A percentile compares a stretch with the other conserved stretches of the same genome.
These are phyloP conservation scores for Rhagologus leucostigma DNA, from an alignment of 2,113 vertebrate genomes.

Conservation along the genomic window DNA sequence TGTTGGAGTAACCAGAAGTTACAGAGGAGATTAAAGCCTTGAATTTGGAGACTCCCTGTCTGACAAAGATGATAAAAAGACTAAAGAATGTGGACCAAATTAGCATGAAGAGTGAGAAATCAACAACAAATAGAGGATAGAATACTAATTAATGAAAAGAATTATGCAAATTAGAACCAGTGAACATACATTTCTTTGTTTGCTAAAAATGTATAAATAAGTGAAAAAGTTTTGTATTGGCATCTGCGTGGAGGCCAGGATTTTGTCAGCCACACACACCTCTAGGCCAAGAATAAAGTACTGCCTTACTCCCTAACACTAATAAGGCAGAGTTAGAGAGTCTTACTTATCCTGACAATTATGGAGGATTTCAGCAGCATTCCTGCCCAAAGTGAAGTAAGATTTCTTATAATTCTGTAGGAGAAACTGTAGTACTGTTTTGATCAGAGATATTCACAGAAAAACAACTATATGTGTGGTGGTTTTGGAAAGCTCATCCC, in stretches of 20 bases:
- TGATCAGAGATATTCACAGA: not conserved
- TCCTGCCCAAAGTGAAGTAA: fast-evolving
- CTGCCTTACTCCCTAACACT: not conserved
- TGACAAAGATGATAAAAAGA: not conserved
- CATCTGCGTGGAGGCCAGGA: too few species aligned
- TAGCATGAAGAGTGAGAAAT: not conserved
- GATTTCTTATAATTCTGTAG: not conserved
- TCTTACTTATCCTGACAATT: too few species aligned
- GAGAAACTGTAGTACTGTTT: not conserved
- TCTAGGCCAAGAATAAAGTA: not conserved
- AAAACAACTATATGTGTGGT: not conserved
- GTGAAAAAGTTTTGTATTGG: not conserved
- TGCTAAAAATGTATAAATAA: not conserved
- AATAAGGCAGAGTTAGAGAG: not conserved
- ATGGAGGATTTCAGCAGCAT: not conserved
- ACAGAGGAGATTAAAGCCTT: not conserved
- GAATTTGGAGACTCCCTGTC: not conserved
- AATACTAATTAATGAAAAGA: not conserved
- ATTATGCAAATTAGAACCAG: not conserved
- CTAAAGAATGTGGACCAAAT: not conserved
- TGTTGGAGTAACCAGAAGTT: not conserved
- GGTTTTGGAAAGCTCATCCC: not conserved
- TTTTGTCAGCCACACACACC: not conserved
- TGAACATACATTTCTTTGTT: not conserved
- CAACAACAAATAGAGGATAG: not conserved